Evolutionary conservation across 2,797 vertebrate species (phyloP), one percentile per base, ranked within the genome.

Genomic region (Channa striata): DNA sequence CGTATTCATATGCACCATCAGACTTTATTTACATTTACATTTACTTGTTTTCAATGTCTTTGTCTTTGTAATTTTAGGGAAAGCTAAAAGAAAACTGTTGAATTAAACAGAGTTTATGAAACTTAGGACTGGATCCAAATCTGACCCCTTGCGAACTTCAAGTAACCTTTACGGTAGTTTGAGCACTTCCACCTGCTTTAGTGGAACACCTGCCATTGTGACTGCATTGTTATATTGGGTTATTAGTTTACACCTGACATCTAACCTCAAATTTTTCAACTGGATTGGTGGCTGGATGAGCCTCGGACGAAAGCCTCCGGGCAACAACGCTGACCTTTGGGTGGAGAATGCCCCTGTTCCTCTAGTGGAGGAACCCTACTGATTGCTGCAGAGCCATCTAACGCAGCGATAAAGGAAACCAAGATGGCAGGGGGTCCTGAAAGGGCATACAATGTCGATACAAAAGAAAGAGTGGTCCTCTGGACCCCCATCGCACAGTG

Each of bases 361-460:
- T 87, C 86, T 87, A 81, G 83, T 67, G 84, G 65, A 61, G 82
- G 83, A 87, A 85, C 87, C 90, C 91, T 83, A 65, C 87, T 84
- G 78, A 65, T 85, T 87, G 77, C 72, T 67, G 70, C 72, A 80
- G 88, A 87, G 87, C 83, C 84, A 88, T 86, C 85, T 76, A 33
- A 89, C 85, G 72, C 80, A 82, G 83, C 83, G 82, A 91, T 91
- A 87, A 87, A 92, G 91, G 84, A 91, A 91, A 87, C 85, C 74
- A 49, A 80, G 84, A 80, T 87, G 72, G 89, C 39, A 49, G 91
- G 89, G 65, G 84, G 81, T 63, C 84, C 84, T 80, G 73, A 94
- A 94, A 94, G 93, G 92, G 88, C 93, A 93, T 69, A 78, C 81
- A 84, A 80, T 91, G 82, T 94, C 84, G 80, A 94, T 93, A 92